Evolutionary conservation across 2,797 vertebrate genomes (phyloP), one percentile per base, ranked within the genome.

Genomic region (Alcedo atthis): DNA sequence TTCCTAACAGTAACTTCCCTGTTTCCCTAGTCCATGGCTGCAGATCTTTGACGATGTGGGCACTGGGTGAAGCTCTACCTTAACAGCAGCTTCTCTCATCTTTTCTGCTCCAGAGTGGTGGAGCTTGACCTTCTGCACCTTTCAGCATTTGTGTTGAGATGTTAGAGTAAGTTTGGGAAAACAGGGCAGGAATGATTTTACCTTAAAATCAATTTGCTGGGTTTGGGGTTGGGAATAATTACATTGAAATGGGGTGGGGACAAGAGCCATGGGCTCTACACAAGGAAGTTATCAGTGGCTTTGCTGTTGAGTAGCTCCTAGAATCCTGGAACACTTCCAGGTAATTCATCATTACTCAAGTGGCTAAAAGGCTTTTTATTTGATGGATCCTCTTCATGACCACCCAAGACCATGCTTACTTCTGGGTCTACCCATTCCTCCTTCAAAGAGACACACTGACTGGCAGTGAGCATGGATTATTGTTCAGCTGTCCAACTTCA

Each of bases 231-330:
- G 42, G 46, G 32, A 85, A 8, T 54, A 40, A 76, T 45, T 63
- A n/a, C 4, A 2, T 61, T 57, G 25, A 40, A 55, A n/a, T 5
- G 5, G 40, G n/a, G 9, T 5, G 13, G 7, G 32, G 22, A 21
- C 0, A 9, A 16, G 28, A 30, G 49, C 42, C 28, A 21, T 4
- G 45, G 13, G 4, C 2, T 53, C 4, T 16, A 0, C 46, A 3
- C 25, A n/a, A 24, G 35, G 54, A 35, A 18, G 26, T 4, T 43
- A 12, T n/a, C 0, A 0, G 6, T 57, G 48, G 30, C 37, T 81
- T 69, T 79, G 15, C 58, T 84, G 22, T 25, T 9, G 49, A 20
- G 33, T 12, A 63, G 14, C 32, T 67, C 26, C 7, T 42, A 13
- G 59, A 62, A 28, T 40, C 59, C 16, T 28, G 19, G 25, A 19